Evolutionary conservation across 2,113 vertebrate genomes (phyloP), one percentile per base, ranked within the genome.

Genomic region (Seriola aureovittata): DNA sequence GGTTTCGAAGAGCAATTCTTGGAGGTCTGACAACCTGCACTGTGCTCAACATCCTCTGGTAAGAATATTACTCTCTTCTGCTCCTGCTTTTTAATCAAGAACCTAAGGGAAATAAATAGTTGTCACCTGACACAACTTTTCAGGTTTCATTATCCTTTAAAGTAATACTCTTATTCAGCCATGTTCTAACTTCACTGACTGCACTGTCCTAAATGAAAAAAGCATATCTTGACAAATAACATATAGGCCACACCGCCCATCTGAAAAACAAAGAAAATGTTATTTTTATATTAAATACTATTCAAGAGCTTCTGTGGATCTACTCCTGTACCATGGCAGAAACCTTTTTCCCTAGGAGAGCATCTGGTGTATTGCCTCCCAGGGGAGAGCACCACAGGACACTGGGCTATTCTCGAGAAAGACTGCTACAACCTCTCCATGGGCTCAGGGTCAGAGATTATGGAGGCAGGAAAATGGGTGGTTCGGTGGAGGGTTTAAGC

Each of bases 11-110:
- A 88, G 87, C 87, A 1, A 84, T 95, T 1, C 85, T 94, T 0
- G 93, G 89, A 57, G 94, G 93, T 44, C 85, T 96, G 67, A 81
- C 88, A 32, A 95, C 94, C 38, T 94, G 93, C 62, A 87, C 92
- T 7, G 54, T 94, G 14, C 89, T 95, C 58, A 96, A 95, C 88
- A 89, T 95, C 75, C 91, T 94, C 58, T 96, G 94, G 93, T 95
- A 84, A 92, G 93, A 50, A 46, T 3, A 11, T 54, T 38, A 4
- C 46, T 55, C n/a, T 60, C 38, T 14, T 10, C 2, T 23, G 23
- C 4, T 21, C 21, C 40, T 59, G 42, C 46, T 65, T 21, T 52
- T 57, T 32, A 16, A 42, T 40, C 14, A 70, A 38, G 10, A 21
- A 12, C 23, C 36, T 32, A 8, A 36, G 17, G 29, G 25, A 23